Evolutionary conservation across 1,140 invertebrate species (phyloP), one percentile per base, ranked within the genome.

Genomic region (Leptinotarsa undecemlineata): DNA sequence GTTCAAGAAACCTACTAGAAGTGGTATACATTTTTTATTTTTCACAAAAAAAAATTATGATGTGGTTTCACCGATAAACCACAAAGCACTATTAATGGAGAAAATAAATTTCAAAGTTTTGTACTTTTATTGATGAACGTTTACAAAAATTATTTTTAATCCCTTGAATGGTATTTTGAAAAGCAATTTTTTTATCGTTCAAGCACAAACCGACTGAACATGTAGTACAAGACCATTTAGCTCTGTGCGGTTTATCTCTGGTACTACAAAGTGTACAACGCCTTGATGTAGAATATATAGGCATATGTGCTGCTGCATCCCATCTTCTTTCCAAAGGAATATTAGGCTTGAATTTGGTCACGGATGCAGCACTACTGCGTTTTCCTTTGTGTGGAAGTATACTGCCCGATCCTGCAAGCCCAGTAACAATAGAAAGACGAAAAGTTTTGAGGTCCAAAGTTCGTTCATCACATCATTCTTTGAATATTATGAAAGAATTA

Each of bases 401-500:
- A 17, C n/a, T 47, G 19, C 51, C 74, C 21, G 75, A 72, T 48
- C 71, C 79, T 33, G 75, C 71, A 21, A 80, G 64, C 48, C 77
- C 77, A 69, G 47, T 15, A 19, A 66, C 72, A 20, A 80, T 62
- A 71, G 72, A 70, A n/a, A 77, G 51, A 19, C 76, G 26, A 69
- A 80, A 80, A 17, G 26, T 14, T 62, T 80, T 80, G 42, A 74
- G 70, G 19, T 19, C 17, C 21, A 23, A 19, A 13, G n/a, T 61
- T 11, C 23, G 17, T 48, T 63, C 57, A 20, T 63, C 33, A 57
- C 66, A 42, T 75, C 76, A 66, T 57, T 79, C 51, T 72, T 71
- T 66, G 68, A 68, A 77, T 17, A 80, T 64, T 20, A 80, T 76
- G 64, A 72, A 78, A 42, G 68, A 66, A 68, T 78, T 76, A 13